Evolutionary conservation across 2,113 vertebrate species (phyloP).

Genomic region (Perca flavescens): DNA sequence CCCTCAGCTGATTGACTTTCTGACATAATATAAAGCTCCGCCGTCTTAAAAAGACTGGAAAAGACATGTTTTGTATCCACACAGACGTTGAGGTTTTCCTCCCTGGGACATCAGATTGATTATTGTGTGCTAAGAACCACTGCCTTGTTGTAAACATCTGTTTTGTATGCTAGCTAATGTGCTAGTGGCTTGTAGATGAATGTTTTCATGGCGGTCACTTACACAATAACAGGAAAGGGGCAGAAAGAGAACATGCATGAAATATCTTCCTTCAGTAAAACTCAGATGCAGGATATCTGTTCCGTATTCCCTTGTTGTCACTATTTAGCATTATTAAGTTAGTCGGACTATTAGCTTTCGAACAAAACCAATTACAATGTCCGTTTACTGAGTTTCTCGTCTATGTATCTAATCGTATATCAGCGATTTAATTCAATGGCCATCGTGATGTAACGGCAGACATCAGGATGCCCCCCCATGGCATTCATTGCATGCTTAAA

Average conservation of each 20-base stretch:
- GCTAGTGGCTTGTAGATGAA: conserved; percentile 11
- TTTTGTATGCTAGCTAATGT: conserved; percentile 42
- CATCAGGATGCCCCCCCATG: no score
- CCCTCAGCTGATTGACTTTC: conserved; percentile 10
- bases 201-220: conserved; percentile 7
- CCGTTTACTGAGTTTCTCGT: neutral
- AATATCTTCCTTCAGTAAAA: neutral
- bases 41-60: neutral
- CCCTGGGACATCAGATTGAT: conserved; percentile 19
- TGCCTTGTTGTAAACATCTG: conserved; percentile 65
- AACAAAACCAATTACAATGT: neutral
- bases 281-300: neutral
- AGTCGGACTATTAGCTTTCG: neutral
- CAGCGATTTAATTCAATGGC: no score
- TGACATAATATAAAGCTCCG: conserved; percentile 28
- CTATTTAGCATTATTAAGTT: neutral
- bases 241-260: neutral
- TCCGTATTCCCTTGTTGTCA: neutral
- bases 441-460: no score
- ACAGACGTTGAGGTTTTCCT: conserved; percentile 38
- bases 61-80: conserved; percentile 23
- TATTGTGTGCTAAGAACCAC: conserved; percentile 34
- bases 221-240: conserved; percentile 13
- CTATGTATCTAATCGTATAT: no score
- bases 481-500: no score